Conservation (phyloP, 2,797 vertebrate species). For the Malurus splendens region DNA sequence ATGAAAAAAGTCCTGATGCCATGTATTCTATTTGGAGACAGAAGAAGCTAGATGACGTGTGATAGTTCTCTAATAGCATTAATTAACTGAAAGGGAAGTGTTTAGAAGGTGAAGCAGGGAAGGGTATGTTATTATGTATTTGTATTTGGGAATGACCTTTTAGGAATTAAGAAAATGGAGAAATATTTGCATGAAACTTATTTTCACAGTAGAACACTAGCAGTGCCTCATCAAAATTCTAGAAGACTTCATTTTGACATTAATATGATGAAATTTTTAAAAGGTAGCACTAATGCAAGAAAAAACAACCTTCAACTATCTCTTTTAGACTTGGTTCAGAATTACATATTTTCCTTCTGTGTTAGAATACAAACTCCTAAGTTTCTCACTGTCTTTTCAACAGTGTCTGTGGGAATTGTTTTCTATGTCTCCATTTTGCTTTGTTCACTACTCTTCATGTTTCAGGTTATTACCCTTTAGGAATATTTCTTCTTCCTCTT, state of each 20-base stretch:
- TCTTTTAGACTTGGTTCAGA: background rate
- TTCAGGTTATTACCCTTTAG: background rate
- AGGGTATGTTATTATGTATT: background rate
- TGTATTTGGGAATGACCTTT: background rate
- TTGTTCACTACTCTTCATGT: background rate
- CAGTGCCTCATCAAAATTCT: background rate
- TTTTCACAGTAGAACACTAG: background rate
- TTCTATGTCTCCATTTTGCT: background rate
- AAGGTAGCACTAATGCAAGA: background rate
- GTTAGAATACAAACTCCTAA: background rate
- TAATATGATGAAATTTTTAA: background rate
- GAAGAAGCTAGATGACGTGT: background rate
- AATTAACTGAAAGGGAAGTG: background rate
- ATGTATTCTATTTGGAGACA: background rate
- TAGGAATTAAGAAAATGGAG: background rate
- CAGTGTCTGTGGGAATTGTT: background rate
- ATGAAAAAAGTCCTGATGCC: background rate
- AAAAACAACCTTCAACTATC: background rate
- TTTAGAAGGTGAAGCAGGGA: background rate
- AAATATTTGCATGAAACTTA: background rate
- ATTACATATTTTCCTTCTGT: background rate
- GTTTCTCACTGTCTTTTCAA: background rate
- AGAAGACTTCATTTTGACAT: background rate
- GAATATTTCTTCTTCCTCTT: background rate
- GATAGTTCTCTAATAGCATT: background rate